phyloP scores from a whole-genome alignment of 2,797 vertebrate genomes.

The Rhodeus uyekii region DNA sequence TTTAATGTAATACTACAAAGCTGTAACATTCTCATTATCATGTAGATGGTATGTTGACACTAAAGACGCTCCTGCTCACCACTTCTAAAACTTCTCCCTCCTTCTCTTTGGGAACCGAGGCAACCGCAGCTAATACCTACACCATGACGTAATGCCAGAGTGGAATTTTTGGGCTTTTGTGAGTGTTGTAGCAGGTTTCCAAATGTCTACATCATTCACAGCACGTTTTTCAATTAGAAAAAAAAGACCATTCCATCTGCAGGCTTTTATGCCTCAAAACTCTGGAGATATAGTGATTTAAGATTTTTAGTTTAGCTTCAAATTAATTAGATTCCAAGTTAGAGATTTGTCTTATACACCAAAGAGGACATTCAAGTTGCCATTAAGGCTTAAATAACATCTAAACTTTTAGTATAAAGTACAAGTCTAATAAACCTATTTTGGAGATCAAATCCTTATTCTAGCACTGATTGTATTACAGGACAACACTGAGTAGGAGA shows the following conservation, averaged over 20 bases:
- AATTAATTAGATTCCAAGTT: background rate
- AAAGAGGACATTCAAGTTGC: background rate
- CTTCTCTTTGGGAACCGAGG: slow-evolving; percentile 20
- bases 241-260: background rate
- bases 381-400: background rate
- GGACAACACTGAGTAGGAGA: background rate
- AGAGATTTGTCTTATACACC: background rate
- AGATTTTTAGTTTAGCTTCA: background rate
- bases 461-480: background rate
- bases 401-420: background rate
- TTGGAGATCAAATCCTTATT: background rate
- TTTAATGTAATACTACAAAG: background rate
- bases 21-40: background rate
- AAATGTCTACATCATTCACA: slow-evolving; percentile 15
- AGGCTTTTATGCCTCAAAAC: background rate
- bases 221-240: background rate
- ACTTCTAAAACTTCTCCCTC: background rate
- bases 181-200: background rate
- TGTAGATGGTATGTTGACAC: slow-evolving; percentile 7
- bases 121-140: slow-evolving; percentile 39
- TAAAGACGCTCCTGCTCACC: background rate
- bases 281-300: background rate
- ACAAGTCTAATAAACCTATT: background rate
- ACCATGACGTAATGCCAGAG: slow-evolving; percentile 49
- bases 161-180: slow-evolving; percentile 35